Base-by-base conservation (phyloP, 2,888 invertebrate genomes). In the Bellardia pandia region DNA sequence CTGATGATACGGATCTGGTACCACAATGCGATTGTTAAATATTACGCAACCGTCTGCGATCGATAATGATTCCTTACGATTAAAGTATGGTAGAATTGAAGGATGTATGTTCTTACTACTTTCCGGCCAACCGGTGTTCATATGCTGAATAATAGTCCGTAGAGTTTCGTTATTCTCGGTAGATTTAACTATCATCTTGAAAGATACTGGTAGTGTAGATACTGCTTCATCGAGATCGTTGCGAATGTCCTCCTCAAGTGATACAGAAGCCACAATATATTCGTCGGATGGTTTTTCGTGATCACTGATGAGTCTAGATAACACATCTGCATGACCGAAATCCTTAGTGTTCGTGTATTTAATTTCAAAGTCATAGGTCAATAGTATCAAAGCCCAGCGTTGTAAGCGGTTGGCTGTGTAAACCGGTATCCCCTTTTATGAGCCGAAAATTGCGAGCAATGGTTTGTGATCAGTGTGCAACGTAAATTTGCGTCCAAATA, bases 251-350 rank as follows among this genome's bases (percentile, higher is more conserved):
- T 23, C 23, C 23, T 23, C 23, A 23, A 23, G 23, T 8, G 16
- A 42, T 42, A 66, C 9, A 40, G 23, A 66, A 42, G 66, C 16
- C 2, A 66, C 16, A 42, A 66, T 45, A n/a, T 16, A 66, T 42
- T 66, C 42, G 23, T 45, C 68, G 9, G 13, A 48, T 30, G 48
- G 48, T 48, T 68, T 68, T 30, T 68, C 30, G 14, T 68, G 48
- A 68, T 45, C 45, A 16, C 16, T 45, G 14, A 66, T 66, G 66
- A 45, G 23, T 68, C 66, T 45, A 5, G 66, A 68, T 23, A 23
- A 23, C 23, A 23, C 23, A 23, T 23, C 23, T 23, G 1, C 23
- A 23, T 23, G 23, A 23, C 23, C 23, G 23, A 23, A 23, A 23
- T 23, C 23, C 0, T 23, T 23, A 23, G 23, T 1, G 23, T 16